phyloP scores from a whole-genome alignment of 1,140 invertebrate genomes.

The Drosophila hydei region DNA sequence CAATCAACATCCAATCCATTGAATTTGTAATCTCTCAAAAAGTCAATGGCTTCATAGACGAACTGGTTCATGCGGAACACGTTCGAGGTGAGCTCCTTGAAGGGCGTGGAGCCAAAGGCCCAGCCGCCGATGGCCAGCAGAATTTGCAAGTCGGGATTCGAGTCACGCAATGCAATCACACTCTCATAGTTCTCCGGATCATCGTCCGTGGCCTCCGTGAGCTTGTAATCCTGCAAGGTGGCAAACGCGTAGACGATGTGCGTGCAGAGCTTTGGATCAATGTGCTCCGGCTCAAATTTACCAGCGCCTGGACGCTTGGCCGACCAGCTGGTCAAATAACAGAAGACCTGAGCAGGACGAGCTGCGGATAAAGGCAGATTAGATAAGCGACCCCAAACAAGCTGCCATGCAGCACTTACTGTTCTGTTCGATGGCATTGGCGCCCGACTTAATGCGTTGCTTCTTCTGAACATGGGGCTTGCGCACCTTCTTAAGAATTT shows the following conservation, averaged over 20 bases:
- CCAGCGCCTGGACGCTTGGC: constrained; percentile 93
- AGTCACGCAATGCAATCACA: constrained; percentile 92
- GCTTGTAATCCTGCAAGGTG: constrained; percentile 92
- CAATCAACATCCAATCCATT: constrained; percentile 97
- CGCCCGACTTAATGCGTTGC: constrained; percentile 84
- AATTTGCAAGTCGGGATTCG: constrained; percentile 95
- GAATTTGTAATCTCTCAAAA: constrained; percentile 95
- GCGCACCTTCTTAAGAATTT: constrained; percentile 88
- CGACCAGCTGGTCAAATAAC: constrained; percentile 97
- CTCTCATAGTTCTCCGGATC: constrained; percentile 93
- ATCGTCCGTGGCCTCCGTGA: constrained; percentile 91
- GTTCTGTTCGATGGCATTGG: constrained; percentile 84
- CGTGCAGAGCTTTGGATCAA: constrained; percentile 94
- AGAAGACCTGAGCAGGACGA: constrained; percentile 93
- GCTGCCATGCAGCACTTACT: constrained; percentile 81
- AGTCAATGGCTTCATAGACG: constrained; percentile 96
- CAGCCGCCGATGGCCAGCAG: constrained; percentile 96
- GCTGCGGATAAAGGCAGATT: constrained; percentile 84
- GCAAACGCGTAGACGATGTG: constrained; percentile 97
- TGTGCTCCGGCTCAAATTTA: constrained; percentile 93
- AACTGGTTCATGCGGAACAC: constrained; percentile 97
- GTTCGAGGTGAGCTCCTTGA: constrained; percentile 95
- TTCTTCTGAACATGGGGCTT: constrained; percentile 86
- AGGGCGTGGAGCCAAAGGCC: constrained; percentile 96
- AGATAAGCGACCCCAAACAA: neutral